Conservation (phyloP, 2,113 vertebrate genomes). For the Sisor rabdophorus region DNA sequence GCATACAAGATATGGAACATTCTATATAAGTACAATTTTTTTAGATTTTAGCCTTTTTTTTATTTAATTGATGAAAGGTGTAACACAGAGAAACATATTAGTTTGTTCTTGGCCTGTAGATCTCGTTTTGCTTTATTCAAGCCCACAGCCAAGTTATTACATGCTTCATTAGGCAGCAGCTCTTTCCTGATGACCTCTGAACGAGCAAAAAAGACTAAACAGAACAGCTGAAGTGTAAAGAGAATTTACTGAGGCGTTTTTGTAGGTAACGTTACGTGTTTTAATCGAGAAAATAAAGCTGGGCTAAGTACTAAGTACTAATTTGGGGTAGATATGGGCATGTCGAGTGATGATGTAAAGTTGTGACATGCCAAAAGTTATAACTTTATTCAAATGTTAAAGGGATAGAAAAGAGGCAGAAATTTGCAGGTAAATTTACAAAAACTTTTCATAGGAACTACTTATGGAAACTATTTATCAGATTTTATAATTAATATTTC, state of each 20-base stretch:
- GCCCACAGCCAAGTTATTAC: slow-evolving; percentile 40
- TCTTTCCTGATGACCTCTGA: slow-evolving; percentile 29
- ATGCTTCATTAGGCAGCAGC: slow-evolving; percentile 40
- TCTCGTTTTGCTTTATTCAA: slow-evolving; percentile 1
- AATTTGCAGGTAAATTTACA: too few species aligned
- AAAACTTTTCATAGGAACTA: too few species aligned
- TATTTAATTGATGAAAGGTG: neutral
- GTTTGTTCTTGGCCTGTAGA: slow-evolving; percentile 11
- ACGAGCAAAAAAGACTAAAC: slow-evolving; percentile 6
- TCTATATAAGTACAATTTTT: too few species aligned
- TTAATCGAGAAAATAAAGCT: neutral
- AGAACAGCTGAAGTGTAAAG: neutral
- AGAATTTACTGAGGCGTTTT: neutral
- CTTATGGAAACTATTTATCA: too few species aligned
- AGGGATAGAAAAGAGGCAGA: too few species aligned
- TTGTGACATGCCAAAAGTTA: too few species aligned
- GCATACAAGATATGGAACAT: neutral
- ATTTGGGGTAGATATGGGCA: too few species aligned
- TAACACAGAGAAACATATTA: neutral
- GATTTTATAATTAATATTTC: too few species aligned
- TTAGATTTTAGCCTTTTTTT: neutral
- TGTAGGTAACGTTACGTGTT: neutral
- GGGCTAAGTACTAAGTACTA: neutral
- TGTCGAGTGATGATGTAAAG: too few species aligned
- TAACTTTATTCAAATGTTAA: too few species aligned